A percentile compares a stretch with the other conserved stretches of the same genome.
phyloP scores from a whole-genome alignment of 92 coral and sea anemone genomes.

The Phenganax stokvisi region DNA sequence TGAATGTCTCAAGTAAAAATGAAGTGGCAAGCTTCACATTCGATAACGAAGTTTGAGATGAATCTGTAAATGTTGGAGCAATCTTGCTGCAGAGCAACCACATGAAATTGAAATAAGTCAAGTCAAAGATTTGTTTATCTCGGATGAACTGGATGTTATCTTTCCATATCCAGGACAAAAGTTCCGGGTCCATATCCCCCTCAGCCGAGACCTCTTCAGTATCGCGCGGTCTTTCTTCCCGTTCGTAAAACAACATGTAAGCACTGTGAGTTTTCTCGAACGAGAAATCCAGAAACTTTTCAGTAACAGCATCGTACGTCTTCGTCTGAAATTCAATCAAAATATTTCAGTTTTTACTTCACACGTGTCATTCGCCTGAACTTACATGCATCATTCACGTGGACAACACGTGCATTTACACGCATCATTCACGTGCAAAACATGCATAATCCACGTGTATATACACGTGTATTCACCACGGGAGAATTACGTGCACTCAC shows the following conservation, averaged over 20 bases:
- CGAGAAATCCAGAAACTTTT: conserved; percentile 96
- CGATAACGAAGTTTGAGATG: conserved; percentile 62
- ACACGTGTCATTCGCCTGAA: background rate
- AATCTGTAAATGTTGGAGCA: conserved; percentile 35
- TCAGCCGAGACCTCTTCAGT: background rate
- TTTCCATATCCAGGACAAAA: conserved; percentile 89
- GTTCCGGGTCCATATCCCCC: conserved; percentile 67
- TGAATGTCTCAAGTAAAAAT: conserved; percentile 81
- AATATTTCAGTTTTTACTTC: background rate
- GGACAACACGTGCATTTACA: no score
- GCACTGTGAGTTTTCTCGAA: conserved; percentile 99
- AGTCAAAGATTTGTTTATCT: conserved; percentile 93
- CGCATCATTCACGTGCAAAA: background rate
- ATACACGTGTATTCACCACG: background rate
- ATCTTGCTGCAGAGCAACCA: conserved; percentile 88
- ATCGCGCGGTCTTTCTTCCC: conserved; percentile 51
- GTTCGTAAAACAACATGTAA: conserved; percentile 94
- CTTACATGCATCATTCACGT: background rate
- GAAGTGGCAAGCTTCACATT: conserved; percentile 82
- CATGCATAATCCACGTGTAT: background rate
- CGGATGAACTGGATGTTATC: conserved; percentile 94
- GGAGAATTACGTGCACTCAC: conserved; percentile 35
- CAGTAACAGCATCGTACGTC: conserved; percentile 95
- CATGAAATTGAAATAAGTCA: conserved; percentile 92
- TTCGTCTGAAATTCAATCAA: conserved; percentile 56